Base-by-base conservation (phyloP, 2,888 invertebrate genomes). In the Dusona sp. region DNA sequence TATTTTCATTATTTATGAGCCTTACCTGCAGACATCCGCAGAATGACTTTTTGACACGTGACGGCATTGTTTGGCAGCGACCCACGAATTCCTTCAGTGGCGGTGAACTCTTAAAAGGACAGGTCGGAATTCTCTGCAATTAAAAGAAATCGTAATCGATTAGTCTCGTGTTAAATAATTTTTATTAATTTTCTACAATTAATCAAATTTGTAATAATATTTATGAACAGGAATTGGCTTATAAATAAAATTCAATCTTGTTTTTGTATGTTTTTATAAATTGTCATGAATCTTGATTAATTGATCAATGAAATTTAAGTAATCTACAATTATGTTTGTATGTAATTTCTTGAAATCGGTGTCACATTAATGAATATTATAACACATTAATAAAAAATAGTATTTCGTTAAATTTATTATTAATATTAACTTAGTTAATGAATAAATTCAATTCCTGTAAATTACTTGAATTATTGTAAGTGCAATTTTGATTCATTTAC, bases 21-120 rank as follows among this genome's bases (percentile, higher is more conserved):
- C 95, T 95, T 93, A 98, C 98, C 96, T 98, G 97, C 89, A 98
- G 95, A 93, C 98, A 98, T 92, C 98, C 97, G 95, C 98, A 98
- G 95, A 95, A 95, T 87, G 95, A 95, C 91, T 94, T 95, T 88
- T 94, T 94, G 82, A 94, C 93, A 79, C 94, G 91, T 33, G 94
- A 94, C 90, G 94, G 94, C 94, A 94, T 94, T 89, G 93, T 92
- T 90, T 94, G 94, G 90, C 94, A 94, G 91, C 93, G 94, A 85
- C 93, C 93, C 87, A 94, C 94, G 88, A 94, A 94, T 88, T 94
- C 94, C 90, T 94, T 94, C 87, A 94, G 89, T 84, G 94, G 93
- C 88, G 92, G 94, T 84, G 94, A 94, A 93, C 92, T 93, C 90
- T 93, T 94, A 83, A 93, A 92, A 68, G 94, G 93, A 86, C 94